These are phyloP conservation scores for Drosophila biarmipes DNA, from an alignment of 1,140 invertebrate species.

Conservation along the genomic window DNA sequence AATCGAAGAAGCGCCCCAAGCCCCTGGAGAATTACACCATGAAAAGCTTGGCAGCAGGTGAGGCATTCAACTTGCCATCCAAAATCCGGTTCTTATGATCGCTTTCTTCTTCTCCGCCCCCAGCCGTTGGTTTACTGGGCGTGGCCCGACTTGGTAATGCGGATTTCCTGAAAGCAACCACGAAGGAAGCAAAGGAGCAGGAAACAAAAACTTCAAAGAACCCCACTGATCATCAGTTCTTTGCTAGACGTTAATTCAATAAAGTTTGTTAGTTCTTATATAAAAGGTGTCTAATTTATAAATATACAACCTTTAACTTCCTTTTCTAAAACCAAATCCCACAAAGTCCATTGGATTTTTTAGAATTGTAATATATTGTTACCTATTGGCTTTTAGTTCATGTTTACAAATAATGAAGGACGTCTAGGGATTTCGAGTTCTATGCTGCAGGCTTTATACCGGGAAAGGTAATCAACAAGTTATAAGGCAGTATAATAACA, in stretches of 20 bases:
- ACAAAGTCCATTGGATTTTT: background rate
- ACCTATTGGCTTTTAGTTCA: background rate
- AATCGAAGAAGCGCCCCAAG: slow-evolving; percentile 53
- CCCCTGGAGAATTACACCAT: slow-evolving; percentile 57
- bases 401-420: background rate
- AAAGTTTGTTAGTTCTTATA: slow-evolving; percentile 17
- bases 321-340: background rate
- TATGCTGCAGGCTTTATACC: background rate
- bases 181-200: slow-evolving; percentile 21
- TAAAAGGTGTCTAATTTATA: slow-evolving; percentile 1
- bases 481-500: background rate
- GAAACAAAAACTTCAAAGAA: slow-evolving; percentile 10
- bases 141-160: slow-evolving; percentile 66
- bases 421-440: background rate
- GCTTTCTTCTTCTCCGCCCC: background rate
- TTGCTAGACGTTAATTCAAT: slow-evolving; percentile 49
- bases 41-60: slow-evolving; percentile 67
- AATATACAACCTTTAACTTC: background rate
- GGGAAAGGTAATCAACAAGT: background rate
- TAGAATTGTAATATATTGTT: background rate
- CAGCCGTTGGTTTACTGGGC: slow-evolving; percentile 58
- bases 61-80: background rate
- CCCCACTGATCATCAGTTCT: slow-evolving; percentile 51
- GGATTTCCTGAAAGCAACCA: slow-evolving; percentile 52
- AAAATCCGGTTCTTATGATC: background rate